Evolutionary conservation across 2,888 invertebrate species (phyloP).

Genomic region (Dolichomitus sp.): DNA sequence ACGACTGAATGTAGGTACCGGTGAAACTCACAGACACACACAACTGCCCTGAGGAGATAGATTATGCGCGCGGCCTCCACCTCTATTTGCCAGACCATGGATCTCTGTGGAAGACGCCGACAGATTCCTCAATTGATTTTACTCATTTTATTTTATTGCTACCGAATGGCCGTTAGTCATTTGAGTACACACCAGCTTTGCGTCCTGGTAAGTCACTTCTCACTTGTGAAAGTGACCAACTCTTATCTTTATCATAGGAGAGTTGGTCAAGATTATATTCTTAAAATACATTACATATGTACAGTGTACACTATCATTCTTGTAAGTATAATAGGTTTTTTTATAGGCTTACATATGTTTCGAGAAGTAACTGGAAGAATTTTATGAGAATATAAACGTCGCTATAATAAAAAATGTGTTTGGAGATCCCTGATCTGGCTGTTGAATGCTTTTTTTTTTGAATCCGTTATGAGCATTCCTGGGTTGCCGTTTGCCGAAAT

Average conservation of each 20-base stretch:
- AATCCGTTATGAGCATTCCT: background rate
- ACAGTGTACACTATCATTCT: background rate
- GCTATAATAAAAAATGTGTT: background rate
- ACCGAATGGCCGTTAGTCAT: background rate
- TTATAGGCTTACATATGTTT: background rate
- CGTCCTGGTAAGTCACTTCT: background rate
- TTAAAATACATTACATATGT: background rate
- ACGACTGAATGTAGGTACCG: slow-evolving; percentile 21
- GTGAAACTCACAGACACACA: slow-evolving; percentile 18
- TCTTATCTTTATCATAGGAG: background rate
- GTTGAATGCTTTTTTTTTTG: background rate
- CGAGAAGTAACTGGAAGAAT: background rate
- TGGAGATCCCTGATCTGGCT: background rate
- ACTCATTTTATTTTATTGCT: slow-evolving; percentile 32
- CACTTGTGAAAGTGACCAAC: background rate
- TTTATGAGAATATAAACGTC: background rate
- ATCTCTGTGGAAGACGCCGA: slow-evolving; percentile 26
- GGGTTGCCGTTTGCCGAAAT: background rate
- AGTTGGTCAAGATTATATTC: background rate
- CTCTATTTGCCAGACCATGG: slow-evolving; percentile 17
- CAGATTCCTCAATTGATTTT: slow-evolving; percentile 45
- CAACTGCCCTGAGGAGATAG: slow-evolving; percentile 1
- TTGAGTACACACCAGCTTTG: background rate
- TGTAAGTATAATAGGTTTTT: background rate
- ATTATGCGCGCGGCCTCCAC: slow-evolving; percentile 30